Base-by-base conservation (phyloP, 2,113 vertebrate genomes). In the Capreolus pygargus region DNA sequence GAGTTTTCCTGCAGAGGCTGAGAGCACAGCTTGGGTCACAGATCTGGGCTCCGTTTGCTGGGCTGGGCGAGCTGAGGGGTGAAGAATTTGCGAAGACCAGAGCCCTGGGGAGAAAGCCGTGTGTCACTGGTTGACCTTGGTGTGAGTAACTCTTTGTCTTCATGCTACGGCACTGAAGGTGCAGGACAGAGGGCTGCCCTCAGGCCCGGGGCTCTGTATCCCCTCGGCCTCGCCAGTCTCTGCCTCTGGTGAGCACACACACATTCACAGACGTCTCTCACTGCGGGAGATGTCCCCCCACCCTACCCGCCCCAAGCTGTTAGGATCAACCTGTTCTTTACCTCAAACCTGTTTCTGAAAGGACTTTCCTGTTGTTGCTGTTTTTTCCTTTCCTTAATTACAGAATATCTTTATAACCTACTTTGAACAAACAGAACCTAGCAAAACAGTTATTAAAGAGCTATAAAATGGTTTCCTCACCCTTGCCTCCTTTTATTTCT, bases 351-450 rank as follows among this genome's bases (percentile, higher is more conserved):
- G 47, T 89, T 93, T 96, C 85, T 84, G 86, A 96, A 95, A 96
- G 78, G 83, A 64, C 52, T 57, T 86, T 58, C 43, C 86, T 91
- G 82, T 27, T 84, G 81, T 27, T 7, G 67, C 67, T 70, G 67
- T 74, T 86, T 92, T n/a, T 58, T 54, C 5, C 58, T 95, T 47
- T 89, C 89, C 89, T 93, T 97, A 91, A 88, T 96, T 93, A 86
- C 52, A 27, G 45, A 93, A 91, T 76, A 93, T 96, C 97, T 96
- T 96, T 94, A 94, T 96, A 94, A 81, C 93, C 60, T 85, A 60
- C 83, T 94, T 97, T 54, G 78, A 89, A 76, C 58, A 95, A 95
- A 92, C 84, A 95, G 93, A 94, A 82, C 52, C 81, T 88, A 86
- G 91, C 78, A 82, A 86, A 86, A 84, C 67, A 57, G 89, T 85